A percentile compares a stretch with the other conserved stretches of the same genome.
phyloP scores from a whole-genome alignment of 2,113 vertebrate species.

The Copsychus sechellarum region DNA sequence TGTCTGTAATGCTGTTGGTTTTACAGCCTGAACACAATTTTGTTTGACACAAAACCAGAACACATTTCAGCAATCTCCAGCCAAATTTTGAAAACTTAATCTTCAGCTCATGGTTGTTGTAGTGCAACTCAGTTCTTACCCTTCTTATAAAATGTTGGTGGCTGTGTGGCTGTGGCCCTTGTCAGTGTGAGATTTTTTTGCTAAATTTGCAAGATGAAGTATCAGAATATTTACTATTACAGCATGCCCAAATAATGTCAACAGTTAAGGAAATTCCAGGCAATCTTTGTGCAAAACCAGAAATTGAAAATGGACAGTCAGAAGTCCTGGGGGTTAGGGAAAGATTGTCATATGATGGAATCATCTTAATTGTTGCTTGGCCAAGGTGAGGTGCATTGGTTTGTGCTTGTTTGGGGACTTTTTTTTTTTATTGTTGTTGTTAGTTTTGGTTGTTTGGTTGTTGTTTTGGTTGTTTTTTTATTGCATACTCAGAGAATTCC shows the following conservation, averaged over 20 bases:
- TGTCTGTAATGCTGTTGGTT: not conserved
- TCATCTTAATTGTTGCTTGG: not conserved
- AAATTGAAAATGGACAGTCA: not conserved
- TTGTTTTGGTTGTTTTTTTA: too few relatives aligned
- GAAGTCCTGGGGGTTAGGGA: not conserved
- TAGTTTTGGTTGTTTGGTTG: not conserved
- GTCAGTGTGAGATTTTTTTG: not conserved
- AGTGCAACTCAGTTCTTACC: not conserved
- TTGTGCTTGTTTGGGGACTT: not conserved
- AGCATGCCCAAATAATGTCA: not conserved
- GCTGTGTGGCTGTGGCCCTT: not conserved
- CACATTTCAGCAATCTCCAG: constrained; percentile 4
- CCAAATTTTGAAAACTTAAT: not conserved
- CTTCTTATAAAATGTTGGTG: not conserved
- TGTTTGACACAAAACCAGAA: not conserved
- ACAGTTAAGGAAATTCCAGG: not conserved
- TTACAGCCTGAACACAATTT: constrained; percentile 1
- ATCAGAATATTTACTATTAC: not conserved
- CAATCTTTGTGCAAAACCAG: not conserved
- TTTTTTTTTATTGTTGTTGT: too few relatives aligned
- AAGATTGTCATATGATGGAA: not conserved
- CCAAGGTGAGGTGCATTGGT: not conserved
- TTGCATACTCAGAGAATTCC: not conserved
- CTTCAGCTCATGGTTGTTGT: not conserved
- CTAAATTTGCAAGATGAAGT: not conserved